A percentile compares a stretch with the other conserved stretches of the same genome.
These are phyloP conservation scores for Cyprinella venusta DNA, from an alignment of 2,797 vertebrate genomes.

Conservation along the genomic window DNA sequence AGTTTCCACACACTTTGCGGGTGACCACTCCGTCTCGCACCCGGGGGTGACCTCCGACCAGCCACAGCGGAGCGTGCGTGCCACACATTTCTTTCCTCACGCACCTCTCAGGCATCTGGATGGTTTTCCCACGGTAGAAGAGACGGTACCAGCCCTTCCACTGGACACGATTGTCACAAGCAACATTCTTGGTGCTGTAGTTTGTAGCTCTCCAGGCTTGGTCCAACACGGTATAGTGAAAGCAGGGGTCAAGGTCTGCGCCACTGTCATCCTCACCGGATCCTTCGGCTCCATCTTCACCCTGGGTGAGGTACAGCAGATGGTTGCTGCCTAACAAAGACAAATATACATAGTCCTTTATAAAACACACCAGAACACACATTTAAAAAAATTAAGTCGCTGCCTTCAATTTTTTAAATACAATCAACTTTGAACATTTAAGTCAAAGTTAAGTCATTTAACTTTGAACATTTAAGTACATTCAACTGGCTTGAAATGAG, in stretches of 20 bases:
- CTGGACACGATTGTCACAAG: slow-evolving; percentile 58
- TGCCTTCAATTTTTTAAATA: no score
- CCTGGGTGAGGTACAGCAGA: neutral
- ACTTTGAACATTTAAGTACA: no score
- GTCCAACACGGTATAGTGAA: slow-evolving; percentile 57
- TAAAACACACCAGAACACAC: neutral
- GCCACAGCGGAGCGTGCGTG: slow-evolving; percentile 66
- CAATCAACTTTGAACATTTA: no score
- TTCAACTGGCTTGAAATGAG: no score
- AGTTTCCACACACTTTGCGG: slow-evolving; percentile 61
- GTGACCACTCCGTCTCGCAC: slow-evolving; percentile 62
- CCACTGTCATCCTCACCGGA: slow-evolving; percentile 20
- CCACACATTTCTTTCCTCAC: slow-evolving; percentile 62
- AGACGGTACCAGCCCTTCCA: slow-evolving; percentile 69
- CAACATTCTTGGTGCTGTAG: slow-evolving; percentile 57
- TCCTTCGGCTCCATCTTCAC: slow-evolving; percentile 23
- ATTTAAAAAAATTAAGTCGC: no score
- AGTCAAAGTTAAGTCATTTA: no score
- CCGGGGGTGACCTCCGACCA: slow-evolving; percentile 59
- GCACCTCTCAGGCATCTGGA: slow-evolving; percentile 69
- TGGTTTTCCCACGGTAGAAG: slow-evolving; percentile 62
- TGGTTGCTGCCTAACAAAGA: slow-evolving; percentile 34
- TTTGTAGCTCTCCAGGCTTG: slow-evolving; percentile 67
- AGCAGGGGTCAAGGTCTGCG: slow-evolving; percentile 57
- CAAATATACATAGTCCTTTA: neutral